These are phyloP conservation scores for fruit fly (Drosophila melanogaster) DNA, from an alignment of 1,140 invertebrate species.

Conservation along the genomic window Release_6_plus_ISO1_MT NT_033779.5:13884001-13884500, in stretches of 20 bases:
- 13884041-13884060: constrained; percentile 43
- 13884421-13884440: constrained; percentile 77
- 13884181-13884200: constrained; percentile 74
- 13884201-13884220: constrained; percentile 53
- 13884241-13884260: constrained; percentile 1
- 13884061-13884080: constrained; percentile 20
- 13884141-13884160: constrained; percentile 39
- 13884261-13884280: constrained; percentile 40
- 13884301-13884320: constrained; percentile 55
- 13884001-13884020: constrained; percentile 20
- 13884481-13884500: constrained; percentile 61
- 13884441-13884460: constrained; percentile 69
- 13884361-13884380: constrained; percentile 5
- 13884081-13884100: constrained; percentile 3
- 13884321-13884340: not conserved
- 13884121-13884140: constrained; percentile 78
- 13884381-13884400: constrained; percentile 17
- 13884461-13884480: constrained; percentile 78
- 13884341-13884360: constrained; percentile 50
- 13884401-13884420: constrained; percentile 23
- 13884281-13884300: constrained; percentile 52
- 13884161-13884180: constrained; percentile 48
- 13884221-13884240: constrained; percentile 22
- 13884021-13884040: constrained; percentile 62
- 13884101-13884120: constrained; percentile 42